Conservation (phyloP, 2,113 vertebrate genomes). For the Ramphastos sulfuratus region DNA sequence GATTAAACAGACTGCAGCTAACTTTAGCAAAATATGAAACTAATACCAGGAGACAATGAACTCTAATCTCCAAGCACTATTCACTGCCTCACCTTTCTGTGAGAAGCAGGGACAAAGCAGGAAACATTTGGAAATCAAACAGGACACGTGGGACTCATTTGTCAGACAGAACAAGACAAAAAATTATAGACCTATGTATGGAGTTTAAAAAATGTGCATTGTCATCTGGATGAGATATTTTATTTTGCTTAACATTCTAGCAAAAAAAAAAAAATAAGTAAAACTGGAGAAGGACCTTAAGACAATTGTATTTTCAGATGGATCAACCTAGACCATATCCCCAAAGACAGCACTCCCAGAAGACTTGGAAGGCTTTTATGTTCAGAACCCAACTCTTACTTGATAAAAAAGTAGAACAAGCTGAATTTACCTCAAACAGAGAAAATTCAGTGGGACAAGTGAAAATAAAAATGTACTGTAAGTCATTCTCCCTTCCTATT, state of each 20-base stretch:
- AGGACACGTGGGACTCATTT: neutral
- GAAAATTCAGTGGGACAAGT: neutral
- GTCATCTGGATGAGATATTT: neutral
- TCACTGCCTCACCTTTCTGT: neutral
- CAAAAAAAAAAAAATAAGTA: neutral
- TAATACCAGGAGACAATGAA: slow-evolving; percentile 4
- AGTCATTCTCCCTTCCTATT: neutral
- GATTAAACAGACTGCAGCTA: slow-evolving; percentile 44
- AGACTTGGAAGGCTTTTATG: neutral
- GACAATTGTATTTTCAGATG: neutral
- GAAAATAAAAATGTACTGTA: neutral
- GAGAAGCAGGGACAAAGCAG: neutral
- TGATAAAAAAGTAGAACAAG: neutral
- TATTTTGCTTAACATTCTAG: neutral
- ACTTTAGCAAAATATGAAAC: slow-evolving; percentile 15
- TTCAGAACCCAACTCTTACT: neutral
- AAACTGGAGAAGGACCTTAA: neutral
- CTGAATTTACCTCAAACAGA: neutral
- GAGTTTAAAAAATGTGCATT: neutral
- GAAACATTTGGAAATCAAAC: neutral
- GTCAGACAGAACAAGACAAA: neutral
- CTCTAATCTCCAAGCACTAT: neutral
- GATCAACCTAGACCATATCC: neutral
- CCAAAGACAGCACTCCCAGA: neutral
- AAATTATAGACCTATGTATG: neutral